Evolutionary conservation across 2,888 invertebrate species (phyloP).

Genomic region (Cephalotes varians): DNA sequence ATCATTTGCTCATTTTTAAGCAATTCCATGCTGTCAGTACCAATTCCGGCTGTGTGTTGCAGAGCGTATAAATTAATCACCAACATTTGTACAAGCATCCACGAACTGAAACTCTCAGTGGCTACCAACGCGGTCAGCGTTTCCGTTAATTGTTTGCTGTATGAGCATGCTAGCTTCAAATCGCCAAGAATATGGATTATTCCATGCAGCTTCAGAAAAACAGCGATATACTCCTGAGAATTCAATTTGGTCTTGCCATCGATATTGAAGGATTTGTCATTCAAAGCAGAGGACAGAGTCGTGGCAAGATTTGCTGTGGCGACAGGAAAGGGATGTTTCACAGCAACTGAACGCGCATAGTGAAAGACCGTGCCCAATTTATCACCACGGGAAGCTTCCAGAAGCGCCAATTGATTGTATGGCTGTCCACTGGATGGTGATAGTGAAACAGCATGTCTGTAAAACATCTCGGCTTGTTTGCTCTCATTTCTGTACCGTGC

Average conservation of each 20-base stretch:
- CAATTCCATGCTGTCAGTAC: slow-evolving; percentile 82
- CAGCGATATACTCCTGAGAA: slow-evolving; percentile 87
- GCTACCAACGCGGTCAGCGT: slow-evolving; percentile 92
- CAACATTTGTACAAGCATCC: slow-evolving; percentile 92
- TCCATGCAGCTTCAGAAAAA: slow-evolving; percentile 89
- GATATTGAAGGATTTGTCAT: slow-evolving; percentile 81
- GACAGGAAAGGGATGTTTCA: slow-evolving; percentile 94
- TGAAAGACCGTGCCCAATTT: slow-evolving; percentile 94
- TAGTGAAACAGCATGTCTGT: slow-evolving; percentile 92
- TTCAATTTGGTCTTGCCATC: slow-evolving; percentile 87
- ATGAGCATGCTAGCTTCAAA: slow-evolving; percentile 88
- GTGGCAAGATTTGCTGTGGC: slow-evolving; percentile 93
- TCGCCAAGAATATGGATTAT: slow-evolving; percentile 87
- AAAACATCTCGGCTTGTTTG: slow-evolving; percentile 94
- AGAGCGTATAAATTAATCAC: slow-evolving; percentile 92
- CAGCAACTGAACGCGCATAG: slow-evolving; percentile 93
- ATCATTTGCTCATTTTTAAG: slow-evolving; percentile 86
- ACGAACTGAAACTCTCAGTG: slow-evolving; percentile 91
- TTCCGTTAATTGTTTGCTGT: slow-evolving; percentile 89
- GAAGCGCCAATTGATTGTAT: slow-evolving; percentile 94
- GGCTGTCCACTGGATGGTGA: slow-evolving; percentile 94
- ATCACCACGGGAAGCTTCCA: slow-evolving; percentile 93
- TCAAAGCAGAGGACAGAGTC: slow-evolving; percentile 88
- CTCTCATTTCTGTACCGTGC: slow-evolving; percentile 94
- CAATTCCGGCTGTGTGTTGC: slow-evolving; percentile 87